Conservation (phyloP, 2,113 vertebrate genomes). For the Brachypodius melanocephalos region DNA sequence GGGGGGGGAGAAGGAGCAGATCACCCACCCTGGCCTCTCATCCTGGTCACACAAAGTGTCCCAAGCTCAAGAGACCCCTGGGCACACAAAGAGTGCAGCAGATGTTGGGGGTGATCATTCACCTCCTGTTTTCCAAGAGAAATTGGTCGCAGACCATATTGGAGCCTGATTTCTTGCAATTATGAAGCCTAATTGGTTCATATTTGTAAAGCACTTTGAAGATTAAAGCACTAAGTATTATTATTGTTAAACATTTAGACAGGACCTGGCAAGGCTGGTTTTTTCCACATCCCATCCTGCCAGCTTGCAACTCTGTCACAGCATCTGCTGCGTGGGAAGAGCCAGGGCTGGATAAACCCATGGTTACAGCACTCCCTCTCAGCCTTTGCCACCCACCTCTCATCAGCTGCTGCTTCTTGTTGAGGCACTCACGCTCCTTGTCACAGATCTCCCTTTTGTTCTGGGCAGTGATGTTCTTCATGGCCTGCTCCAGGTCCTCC, state of each 20-base stretch:
- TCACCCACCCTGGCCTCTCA: background rate
- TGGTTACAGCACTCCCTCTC: background rate
- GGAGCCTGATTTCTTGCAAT: slow-evolving; percentile 5
- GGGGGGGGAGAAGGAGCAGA: background rate
- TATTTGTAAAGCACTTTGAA: slow-evolving; percentile 43
- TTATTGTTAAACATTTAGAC: slow-evolving; percentile 64
- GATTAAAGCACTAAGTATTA: slow-evolving; percentile 44
- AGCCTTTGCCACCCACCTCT: slow-evolving; percentile 76
- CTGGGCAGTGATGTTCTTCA: slow-evolving; percentile 81
- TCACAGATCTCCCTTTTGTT: slow-evolving; percentile 89
- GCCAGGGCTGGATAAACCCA: slow-evolving; percentile 2
- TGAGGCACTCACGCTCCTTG: slow-evolving; percentile 86
- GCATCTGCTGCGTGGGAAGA: slow-evolving; percentile 39
- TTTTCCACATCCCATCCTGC: slow-evolving; percentile 16
- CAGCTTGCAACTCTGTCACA: slow-evolving; percentile 30
- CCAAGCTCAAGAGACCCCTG: background rate
- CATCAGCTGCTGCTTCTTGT: slow-evolving; percentile 88
- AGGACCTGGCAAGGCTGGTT: slow-evolving; percentile 38
- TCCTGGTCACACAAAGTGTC: accelerated
- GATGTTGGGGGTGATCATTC: background rate
- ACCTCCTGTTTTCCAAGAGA: background rate
- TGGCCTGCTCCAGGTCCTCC: slow-evolving; percentile 79
- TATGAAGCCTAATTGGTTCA: slow-evolving; percentile 25
- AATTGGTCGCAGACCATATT: background rate
- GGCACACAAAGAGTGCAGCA: background rate